phyloP scores from a whole-genome alignment of 2,888 invertebrate species.

The Agriotes lineatus region DNA sequence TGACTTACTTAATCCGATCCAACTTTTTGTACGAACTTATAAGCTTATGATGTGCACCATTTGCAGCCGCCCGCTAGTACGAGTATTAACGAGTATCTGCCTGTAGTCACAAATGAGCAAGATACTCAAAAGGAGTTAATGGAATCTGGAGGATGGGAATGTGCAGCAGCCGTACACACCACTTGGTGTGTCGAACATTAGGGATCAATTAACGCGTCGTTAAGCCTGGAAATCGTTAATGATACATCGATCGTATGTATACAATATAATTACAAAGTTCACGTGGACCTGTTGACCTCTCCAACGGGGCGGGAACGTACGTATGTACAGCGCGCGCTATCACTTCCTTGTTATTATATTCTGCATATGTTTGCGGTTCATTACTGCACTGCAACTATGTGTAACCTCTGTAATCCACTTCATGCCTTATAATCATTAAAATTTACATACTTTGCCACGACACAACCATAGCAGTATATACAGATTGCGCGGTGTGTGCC shows the following conservation, averaged over 20 bases:
- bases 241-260: constrained; percentile 32
- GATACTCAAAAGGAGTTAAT: too few species aligned
- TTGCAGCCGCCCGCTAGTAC: too few species aligned
- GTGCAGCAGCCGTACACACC: constrained; percentile 4
- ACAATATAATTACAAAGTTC: constrained; percentile 44
- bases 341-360: constrained; percentile 24
- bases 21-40: too few species aligned
- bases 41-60: too few species aligned
- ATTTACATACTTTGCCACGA: constrained; percentile 18
- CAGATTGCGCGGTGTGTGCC: too few species aligned
- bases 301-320: constrained; percentile 25
- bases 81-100: too few species aligned
- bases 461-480: background rate
- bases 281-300: constrained; percentile 35
- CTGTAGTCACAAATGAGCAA: too few species aligned
- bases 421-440: constrained; percentile 8
- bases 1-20: background rate
- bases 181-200: constrained; percentile 24
- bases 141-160: too few species aligned
- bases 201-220: constrained; percentile 41
- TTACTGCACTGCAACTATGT: constrained; percentile 12
- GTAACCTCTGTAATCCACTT: constrained; percentile 1
- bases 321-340: constrained; percentile 19
- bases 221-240: constrained; percentile 39
- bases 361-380: constrained; percentile 20